Base-by-base conservation (phyloP, 2,113 vertebrate genomes). In the Natator depressus region DNA sequence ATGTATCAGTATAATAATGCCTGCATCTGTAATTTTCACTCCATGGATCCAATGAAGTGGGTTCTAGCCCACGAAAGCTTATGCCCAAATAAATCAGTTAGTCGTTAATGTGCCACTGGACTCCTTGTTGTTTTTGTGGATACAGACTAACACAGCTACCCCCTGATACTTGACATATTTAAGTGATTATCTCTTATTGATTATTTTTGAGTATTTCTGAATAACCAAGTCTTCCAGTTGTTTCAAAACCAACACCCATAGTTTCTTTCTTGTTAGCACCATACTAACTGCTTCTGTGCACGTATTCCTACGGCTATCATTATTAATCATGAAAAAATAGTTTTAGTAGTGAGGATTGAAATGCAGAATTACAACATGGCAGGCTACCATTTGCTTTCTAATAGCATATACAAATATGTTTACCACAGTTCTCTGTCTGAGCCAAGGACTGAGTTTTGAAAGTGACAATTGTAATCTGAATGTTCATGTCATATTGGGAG, bases 141-240 rank as follows among this genome's bases (percentile, higher is more conserved):
- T 42, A 42, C 42, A 42, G 42, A 42, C 42, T 42, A 42, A 42
- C 42, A 42, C 42, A 42, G 42, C 42, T 42, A 42, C 42, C 42
- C 42, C 42, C 42, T 42, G 42, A 42, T 42, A 42, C 42, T 42
- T 42, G 42, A 54, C 53, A 54, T 22, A 22, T 46, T 88, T 95
- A 85, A 91, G n/a, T 87, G 47, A 93, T 95, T 96, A 88, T 93
- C 65, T 94, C n/a, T 87, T 93, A 62, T 87, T 94, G 92, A 75
- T 84, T 93, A 35, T 88, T 95, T 97, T 51, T 79, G 42, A 88
- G 49, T 78, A 31, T 24, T 86, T 95, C 94, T 92, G n/a, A 89
- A 62, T 87, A 89, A 89, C 4, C 82, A 84, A 83, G 4, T 42
- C 92, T 94, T 57, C 57, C 17, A 91, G 50, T 55, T 91, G 22